phyloP scores from a whole-genome alignment of 2,888 invertebrate genomes.

The Neocrepidodera transversa region DNA sequence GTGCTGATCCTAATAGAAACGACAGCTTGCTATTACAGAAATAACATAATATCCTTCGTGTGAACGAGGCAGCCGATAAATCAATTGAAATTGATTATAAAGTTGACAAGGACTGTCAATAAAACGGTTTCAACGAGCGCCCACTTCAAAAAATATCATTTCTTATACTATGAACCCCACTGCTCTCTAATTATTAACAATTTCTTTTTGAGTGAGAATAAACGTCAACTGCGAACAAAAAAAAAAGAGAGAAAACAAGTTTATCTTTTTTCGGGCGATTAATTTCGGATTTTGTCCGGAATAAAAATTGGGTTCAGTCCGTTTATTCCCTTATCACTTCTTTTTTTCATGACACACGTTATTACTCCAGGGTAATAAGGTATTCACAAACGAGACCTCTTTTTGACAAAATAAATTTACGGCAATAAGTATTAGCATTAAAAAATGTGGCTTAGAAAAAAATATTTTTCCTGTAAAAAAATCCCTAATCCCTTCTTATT shows the following conservation, averaged over 20 bases:
- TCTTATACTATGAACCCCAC: no score
- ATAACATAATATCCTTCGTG: constrained; percentile 40
- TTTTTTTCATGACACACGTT: constrained; percentile 30
- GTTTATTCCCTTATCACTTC: constrained; percentile 29
- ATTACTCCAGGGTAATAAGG: constrained; percentile 32
- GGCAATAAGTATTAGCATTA: constrained; percentile 21
- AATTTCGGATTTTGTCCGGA: constrained; percentile 23
- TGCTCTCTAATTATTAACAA: constrained; percentile 7
- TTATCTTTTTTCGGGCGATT: constrained; percentile 26
- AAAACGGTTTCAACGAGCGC: constrained; percentile 17
- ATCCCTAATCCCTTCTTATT: no score
- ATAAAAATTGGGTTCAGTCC: constrained; percentile 28
- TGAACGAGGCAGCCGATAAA: constrained; percentile 40
- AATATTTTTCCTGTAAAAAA: no score
- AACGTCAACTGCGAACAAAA: background rate
- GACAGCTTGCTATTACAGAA: constrained; percentile 40
- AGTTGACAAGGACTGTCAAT: constrained; percentile 45
- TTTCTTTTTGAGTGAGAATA: background rate
- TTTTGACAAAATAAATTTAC: constrained; percentile 25
- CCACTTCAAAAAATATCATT: no score
- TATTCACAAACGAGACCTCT: constrained; percentile 29
- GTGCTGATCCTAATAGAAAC: constrained; percentile 37
- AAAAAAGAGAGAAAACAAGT: constrained; percentile 20
- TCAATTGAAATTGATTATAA: constrained; percentile 41
- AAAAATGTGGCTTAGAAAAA: constrained; percentile 16